Conservation (phyloP, 1,140 invertebrate genomes). For the Drosophila arizonae region DNA sequence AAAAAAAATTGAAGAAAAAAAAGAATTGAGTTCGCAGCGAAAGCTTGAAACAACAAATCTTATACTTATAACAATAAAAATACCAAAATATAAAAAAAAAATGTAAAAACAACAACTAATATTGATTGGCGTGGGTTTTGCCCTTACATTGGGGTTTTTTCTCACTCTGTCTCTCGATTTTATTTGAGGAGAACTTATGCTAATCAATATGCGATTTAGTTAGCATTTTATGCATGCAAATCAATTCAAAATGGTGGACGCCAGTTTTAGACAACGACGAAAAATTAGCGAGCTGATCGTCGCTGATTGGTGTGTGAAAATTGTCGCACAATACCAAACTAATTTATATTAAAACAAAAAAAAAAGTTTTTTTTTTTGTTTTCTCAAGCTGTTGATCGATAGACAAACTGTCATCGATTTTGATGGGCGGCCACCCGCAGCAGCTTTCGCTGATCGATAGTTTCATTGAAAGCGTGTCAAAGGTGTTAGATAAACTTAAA, state of each 20-base stretch:
- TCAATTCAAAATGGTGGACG: conserved; percentile 73
- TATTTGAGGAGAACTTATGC: conserved; percentile 49
- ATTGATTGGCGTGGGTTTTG: conserved; percentile 67
- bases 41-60: conserved; percentile 46
- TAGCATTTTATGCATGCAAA: conserved; percentile 67
- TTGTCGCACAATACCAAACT: conserved; percentile 42
- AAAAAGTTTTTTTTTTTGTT: conserved; percentile 11
- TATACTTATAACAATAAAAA: conserved; percentile 22
- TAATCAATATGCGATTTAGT: conserved; percentile 70
- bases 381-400: conserved; percentile 61
- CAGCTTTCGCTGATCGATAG: conserved; percentile 32
- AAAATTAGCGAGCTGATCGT: conserved; percentile 63
- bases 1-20: conserved; percentile 12
- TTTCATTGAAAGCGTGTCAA: conserved; percentile 17
- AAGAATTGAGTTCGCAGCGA: conserved; percentile 68
- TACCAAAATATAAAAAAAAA: conserved; percentile 53
- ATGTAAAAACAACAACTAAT: conserved; percentile 56
- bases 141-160: conserved; percentile 43
- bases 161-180: conserved; percentile 3
- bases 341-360: conserved; percentile 37
- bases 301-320: conserved; percentile 79
- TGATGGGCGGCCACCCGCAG: conserved; percentile 33
- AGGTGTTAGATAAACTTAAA: conserved; percentile 4
- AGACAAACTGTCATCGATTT: conserved; percentile 47
- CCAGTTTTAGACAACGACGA: conserved; percentile 37